A percentile compares a stretch with the other conserved stretches of the same genome.
phyloP scores from a whole-genome alignment of 2,888 invertebrate genomes.

The Colostygia pectinataria region DNA sequence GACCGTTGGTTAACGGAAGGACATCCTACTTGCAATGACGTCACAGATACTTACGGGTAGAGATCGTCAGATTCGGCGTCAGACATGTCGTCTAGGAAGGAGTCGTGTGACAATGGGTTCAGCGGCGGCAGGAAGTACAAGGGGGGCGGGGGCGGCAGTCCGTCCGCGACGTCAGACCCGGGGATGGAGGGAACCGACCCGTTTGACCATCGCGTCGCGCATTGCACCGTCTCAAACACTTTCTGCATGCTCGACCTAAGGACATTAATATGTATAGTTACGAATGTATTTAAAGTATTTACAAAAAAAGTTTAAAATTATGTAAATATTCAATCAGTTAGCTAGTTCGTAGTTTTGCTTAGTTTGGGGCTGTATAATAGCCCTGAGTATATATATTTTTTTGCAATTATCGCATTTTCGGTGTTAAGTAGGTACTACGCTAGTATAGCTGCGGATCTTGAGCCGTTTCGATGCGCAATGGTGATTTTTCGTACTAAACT shows the following conservation, averaged over 20 bases:
- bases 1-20: background rate
- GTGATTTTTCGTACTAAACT: no score
- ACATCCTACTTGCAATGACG: background rate
- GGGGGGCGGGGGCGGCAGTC: slow-evolving; percentile 68
- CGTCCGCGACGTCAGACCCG: slow-evolving; percentile 71
- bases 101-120: slow-evolving; percentile 82
- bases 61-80: slow-evolving; percentile 88
- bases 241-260: slow-evolving; percentile 91
- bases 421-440: no score
- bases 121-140: slow-evolving; percentile 80
- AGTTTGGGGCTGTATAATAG: no score
- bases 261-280: no score
- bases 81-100: slow-evolving; percentile 79
- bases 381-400: no score
- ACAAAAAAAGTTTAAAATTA: background rate
- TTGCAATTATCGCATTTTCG: no score
- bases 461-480: no score
- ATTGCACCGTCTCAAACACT: slow-evolving; percentile 95
- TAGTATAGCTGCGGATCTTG: no score
- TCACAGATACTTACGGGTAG: slow-evolving; percentile 84
- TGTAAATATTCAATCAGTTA: no score
- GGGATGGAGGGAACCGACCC: slow-evolving; percentile 68
- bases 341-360: no score
- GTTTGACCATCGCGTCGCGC: slow-evolving; percentile 86
- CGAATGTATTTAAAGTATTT: no score